These are phyloP conservation scores for Prunella himalayana DNA, from an alignment of 2,113 vertebrate species.

Conservation along the genomic window DNA sequence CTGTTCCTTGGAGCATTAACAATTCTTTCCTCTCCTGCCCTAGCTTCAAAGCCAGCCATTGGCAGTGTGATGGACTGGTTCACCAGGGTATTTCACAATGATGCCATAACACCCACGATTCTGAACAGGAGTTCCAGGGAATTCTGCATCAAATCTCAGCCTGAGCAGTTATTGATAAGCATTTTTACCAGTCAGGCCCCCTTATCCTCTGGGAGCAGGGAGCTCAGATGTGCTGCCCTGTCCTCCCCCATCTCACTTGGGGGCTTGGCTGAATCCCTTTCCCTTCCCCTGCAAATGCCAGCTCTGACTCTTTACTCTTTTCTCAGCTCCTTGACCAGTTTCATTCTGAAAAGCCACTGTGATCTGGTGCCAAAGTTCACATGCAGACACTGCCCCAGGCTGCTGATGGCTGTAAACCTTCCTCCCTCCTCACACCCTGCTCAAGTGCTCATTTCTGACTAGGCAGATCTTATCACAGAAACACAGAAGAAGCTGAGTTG, in stretches of 20 bases:
- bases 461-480: not conserved
- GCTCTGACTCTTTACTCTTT: not conserved
- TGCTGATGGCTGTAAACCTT: not conserved
- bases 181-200: not conserved
- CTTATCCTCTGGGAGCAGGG: not conserved
- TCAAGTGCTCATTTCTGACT: not conserved
- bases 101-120: not conserved
- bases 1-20: slow-evolving; percentile 34
- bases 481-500: not conserved
- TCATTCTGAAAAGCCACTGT: not conserved
- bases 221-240: not conserved
- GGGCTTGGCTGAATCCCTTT: not conserved
- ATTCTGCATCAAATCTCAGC: not conserved
- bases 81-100: not conserved
- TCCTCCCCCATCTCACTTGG: rapidly evolving
- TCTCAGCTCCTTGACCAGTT: not conserved
- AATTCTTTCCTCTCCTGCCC: not conserved
- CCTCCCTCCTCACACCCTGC: not conserved
- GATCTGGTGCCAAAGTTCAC: not conserved
- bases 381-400: not conserved
- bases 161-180: not conserved
- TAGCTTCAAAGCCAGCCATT: not conserved
- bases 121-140: not conserved
- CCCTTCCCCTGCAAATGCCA: not conserved
- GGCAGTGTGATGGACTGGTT: not conserved